Evolutionary conservation across 1,140 invertebrate species (phyloP).

Genomic region (Metaphire vulgaris): DNA sequence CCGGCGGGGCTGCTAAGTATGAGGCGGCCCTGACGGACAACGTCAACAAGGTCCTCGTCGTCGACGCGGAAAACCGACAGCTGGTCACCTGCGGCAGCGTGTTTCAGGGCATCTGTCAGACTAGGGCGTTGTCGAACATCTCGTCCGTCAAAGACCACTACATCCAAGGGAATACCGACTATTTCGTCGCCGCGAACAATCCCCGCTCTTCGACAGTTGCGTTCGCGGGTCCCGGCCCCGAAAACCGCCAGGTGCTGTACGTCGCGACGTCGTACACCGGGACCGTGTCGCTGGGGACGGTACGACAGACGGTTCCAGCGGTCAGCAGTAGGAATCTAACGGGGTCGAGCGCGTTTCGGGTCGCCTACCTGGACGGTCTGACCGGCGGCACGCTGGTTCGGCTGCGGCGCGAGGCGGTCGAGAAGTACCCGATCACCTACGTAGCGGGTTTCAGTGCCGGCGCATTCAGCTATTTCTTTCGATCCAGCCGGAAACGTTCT

Average conservation of each 20-base stretch:
- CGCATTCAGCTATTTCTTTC: conserved; percentile 96
- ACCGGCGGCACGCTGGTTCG: conserved; percentile 31
- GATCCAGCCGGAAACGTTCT: conserved; percentile 75
- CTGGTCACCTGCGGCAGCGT: conserved; percentile 87
- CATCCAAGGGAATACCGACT: conserved; percentile 55
- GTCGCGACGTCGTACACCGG: conserved; percentile 88
- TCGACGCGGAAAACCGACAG: conserved; percentile 79
- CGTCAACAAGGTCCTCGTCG: conserved; percentile 89
- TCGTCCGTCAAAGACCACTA: conserved; percentile 68
- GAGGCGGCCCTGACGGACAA: conserved; percentile 74
- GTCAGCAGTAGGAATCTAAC: conserved; percentile 32
- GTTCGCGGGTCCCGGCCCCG: conserved; percentile 87
- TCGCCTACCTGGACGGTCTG: conserved; percentile 10
- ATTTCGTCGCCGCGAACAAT: conserved; percentile 87
- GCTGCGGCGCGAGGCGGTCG: conserved; percentile 29
- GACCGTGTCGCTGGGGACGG: conserved; percentile 63
- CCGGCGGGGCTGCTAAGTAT: conserved; percentile 15
- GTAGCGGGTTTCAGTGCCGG: conserved; percentile 92
- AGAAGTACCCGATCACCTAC: conserved; percentile 67
- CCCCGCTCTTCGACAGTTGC: conserved; percentile 87
- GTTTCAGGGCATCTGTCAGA: conserved; percentile 79
- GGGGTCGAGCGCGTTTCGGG: conserved; percentile 16
- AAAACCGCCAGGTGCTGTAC: conserved; percentile 78
- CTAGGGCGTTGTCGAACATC: conserved; percentile 80
- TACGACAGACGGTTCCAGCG: conserved; percentile 15